These are phyloP conservation scores for Diachrysia chrysitis DNA, from an alignment of 2,888 invertebrate genomes.

Conservation along the genomic window DNA sequence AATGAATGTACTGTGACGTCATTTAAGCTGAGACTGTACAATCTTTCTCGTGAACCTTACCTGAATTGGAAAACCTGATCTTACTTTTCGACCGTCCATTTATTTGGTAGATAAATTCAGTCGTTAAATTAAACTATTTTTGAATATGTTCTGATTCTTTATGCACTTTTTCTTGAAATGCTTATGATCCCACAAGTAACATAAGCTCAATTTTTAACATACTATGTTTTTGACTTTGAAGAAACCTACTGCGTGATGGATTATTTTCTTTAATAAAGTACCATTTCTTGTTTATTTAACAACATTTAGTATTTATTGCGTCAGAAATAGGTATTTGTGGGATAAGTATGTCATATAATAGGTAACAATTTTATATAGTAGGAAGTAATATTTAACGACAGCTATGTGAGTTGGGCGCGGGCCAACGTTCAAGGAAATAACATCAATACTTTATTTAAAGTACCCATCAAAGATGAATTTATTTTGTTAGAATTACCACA, in stretches of 20 bases:
- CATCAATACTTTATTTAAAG: background rate
- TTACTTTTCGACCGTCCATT: background rate
- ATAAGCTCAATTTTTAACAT: background rate
- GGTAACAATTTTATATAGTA: background rate
- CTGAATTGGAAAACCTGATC: background rate
- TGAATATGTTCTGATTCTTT: no score
- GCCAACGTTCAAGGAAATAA: slow-evolving; percentile 11
- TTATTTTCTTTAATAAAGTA: background rate
- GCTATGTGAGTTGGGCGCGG: slow-evolving; percentile 6
- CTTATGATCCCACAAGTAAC: no score
- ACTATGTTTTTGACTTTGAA: background rate
- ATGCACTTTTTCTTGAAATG: no score
- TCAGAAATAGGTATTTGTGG: background rate
- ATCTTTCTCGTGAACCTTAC: background rate
- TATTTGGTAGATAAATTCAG: no score
- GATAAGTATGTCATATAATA: background rate
- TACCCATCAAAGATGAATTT: slow-evolving; percentile 2
- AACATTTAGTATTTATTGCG: slow-evolving; percentile 3
- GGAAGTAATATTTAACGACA: background rate
- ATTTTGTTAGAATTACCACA: background rate
- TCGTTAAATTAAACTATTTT: no score
- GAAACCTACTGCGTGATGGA: background rate
- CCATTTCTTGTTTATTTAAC: background rate
- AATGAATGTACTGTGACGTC: background rate
- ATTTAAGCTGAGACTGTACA: background rate